Base-by-base conservation (phyloP, 2,113 vertebrate genomes). In the Coptodon bakossiorum region DNA sequence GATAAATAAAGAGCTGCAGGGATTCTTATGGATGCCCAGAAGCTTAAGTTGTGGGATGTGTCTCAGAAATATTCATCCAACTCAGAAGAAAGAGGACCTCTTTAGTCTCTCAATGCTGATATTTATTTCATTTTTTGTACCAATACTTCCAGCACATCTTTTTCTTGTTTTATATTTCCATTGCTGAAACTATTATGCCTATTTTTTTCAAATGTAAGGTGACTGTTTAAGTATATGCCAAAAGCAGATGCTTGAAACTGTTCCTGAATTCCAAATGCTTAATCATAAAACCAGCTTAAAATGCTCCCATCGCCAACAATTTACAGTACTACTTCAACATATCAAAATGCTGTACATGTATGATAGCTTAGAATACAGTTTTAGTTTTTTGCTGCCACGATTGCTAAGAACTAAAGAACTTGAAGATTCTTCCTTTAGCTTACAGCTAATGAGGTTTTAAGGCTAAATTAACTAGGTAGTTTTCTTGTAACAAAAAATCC, bases 401-500 rank as follows among this genome's bases (percentile, higher is more conserved):
- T 66, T 82, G 87, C 66, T 89, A 54, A 84, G 76, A 80, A 79
- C 86, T 73, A 10, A 73, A 48, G 22, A 48, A 76, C 50, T 76
- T 76, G 71, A 78, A 76, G 4, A 88, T 29, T 84, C 36, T 85
- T 78, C 27, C 50, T 83, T 82, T 57, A 86, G 56, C 43, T 29
- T 79, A 86, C 6, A 22, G 34, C 9, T 45, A 22, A 78, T 68
- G 80, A 59, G 50, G 84, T 90, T 90, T 84, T 87, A 88, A 81
- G 66, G 53, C 71, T 52, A 56, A 79, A 81, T 83, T 80, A 83
- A 82, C 22, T 63, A 45, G 73, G 45, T 82, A 31, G 78, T 86
- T 93, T 38, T 61, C 56, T 73, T 79, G n/a, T 79, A 82, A 85
- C 31, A 91, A 84, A 92, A 86, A 89, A 95, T 91, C 95, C 95